Evolutionary conservation across 1,140 invertebrate genomes (phyloP), one percentile per base, ranked within the genome.

Genomic region (Drosophila ercepeae): DNA sequence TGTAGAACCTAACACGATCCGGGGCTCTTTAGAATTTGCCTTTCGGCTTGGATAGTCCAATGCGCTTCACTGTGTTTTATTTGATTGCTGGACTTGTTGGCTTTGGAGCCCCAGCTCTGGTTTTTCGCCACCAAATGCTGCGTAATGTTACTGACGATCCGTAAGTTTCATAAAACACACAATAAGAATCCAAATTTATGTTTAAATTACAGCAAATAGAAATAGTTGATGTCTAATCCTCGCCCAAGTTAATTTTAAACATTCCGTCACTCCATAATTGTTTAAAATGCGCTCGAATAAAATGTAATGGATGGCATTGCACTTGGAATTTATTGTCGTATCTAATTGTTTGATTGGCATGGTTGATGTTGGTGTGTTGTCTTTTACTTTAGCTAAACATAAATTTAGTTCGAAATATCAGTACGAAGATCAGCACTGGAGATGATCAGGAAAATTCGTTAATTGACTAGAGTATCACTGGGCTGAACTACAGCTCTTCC

Each of bases 401-500:
- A 57, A 53, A 32, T 75, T 74, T 58, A 42, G 41, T 54, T 58
- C 39, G 39, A 53, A 14, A 65, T 36, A 44, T 69, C 57, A 74
- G 74, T 78, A 51, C 59, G 19, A 48, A 14, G 48, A 65, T 45
- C 54, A 14, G 54, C 32, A 58, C 61, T 25, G 48, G 50, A 59
- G 50, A 72, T 45, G 70, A 70, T 70, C 75, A 75, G 54, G 48
- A 49, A 79, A 83, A 84, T 79, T 83, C 75, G 81, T 59, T 69
- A 58, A 46, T 51, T 63, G 51, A 52, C 51, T 75, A 61, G 32
- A 11, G 16, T 34, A 48, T 21, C 18, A 42, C 57, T 29, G 9
- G 27, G 4, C 21, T n/a, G 7, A 41, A 32, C 77, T 73, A 91
- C 71, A 91, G 51, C 50, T 91, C 89, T 9, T 91, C 89, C 50